phyloP scores from a whole-genome alignment of 2,113 vertebrate genomes.

The Oncorhynchus gorbuscha region DNA sequence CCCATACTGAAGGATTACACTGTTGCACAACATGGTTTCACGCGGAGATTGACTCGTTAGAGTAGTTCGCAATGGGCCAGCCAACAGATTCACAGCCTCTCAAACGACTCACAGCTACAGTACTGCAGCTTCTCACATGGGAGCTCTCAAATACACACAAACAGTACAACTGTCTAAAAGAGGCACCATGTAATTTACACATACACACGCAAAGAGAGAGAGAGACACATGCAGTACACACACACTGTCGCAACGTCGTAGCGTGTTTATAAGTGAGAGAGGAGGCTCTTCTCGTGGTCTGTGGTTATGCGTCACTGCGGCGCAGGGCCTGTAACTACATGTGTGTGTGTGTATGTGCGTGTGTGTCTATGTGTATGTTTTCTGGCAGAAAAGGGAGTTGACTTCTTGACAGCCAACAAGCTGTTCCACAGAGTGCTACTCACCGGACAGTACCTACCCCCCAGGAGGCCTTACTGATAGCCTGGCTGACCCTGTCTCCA shows the following conservation, averaged over 20 bases:
- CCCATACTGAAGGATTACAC: constrained; percentile 6
- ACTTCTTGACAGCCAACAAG: no score
- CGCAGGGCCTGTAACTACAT: constrained; percentile 17
- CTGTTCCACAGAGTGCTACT: no score
- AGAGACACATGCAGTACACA: neutral
- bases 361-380: no score
- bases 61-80: constrained; percentile 41
- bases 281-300: constrained; percentile 27
- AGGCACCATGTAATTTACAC: neutral
- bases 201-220: neutral
- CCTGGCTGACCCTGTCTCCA: no score
- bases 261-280: no score
- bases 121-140: constrained; percentile 9
- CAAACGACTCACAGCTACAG: no score
- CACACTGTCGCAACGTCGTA: neutral
- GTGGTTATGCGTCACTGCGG: constrained; percentile 41
- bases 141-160: neutral
- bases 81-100: constrained; percentile 8
- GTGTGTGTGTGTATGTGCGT: no score
- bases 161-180: neutral
- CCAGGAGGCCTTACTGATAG: no score
- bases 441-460: no score
- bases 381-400: no score
- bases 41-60: constrained; percentile 17
- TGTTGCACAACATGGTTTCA: constrained; percentile 35